These are phyloP conservation scores for Falco punctatus DNA, from an alignment of 2,113 vertebrate genomes.

Conservation along the genomic window DNA sequence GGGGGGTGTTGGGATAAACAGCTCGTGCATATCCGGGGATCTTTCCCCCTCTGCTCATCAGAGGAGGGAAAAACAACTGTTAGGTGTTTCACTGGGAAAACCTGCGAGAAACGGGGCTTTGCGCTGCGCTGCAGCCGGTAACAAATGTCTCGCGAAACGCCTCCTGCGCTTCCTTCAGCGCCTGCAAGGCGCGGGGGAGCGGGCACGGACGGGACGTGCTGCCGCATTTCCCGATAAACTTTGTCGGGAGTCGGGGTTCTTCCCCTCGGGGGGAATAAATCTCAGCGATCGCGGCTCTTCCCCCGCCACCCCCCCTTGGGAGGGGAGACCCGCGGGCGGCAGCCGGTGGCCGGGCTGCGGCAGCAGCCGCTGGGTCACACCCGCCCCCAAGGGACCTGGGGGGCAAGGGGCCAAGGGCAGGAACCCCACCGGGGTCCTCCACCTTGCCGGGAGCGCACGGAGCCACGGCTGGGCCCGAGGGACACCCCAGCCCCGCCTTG, in stretches of 20 bases:
- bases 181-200: neutral
- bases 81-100: neutral
- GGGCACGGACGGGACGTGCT: neutral
- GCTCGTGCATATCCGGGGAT: neutral
- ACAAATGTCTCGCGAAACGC: neutral
- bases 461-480: neutral
- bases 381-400: neutral
- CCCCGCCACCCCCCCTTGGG: neutral
- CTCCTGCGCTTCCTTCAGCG: neutral
- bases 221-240: neutral
- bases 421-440: neutral
- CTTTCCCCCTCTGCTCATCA: neutral
- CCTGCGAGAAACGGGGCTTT: neutral
- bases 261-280: neutral
- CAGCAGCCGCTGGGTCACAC: neutral
- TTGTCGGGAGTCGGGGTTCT: neutral
- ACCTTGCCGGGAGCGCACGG: fast-evolving
- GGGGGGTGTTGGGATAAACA: neutral
- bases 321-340: neutral
- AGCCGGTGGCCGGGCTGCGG: neutral
- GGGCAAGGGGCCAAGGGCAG: neutral
- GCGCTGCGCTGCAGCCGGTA: neutral
- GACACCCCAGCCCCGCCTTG: fast-evolving
- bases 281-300: neutral
- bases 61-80: neutral